phyloP scores from a whole-genome alignment of 1,140 invertebrate species.

The Centruroides sculpturatus region DNA sequence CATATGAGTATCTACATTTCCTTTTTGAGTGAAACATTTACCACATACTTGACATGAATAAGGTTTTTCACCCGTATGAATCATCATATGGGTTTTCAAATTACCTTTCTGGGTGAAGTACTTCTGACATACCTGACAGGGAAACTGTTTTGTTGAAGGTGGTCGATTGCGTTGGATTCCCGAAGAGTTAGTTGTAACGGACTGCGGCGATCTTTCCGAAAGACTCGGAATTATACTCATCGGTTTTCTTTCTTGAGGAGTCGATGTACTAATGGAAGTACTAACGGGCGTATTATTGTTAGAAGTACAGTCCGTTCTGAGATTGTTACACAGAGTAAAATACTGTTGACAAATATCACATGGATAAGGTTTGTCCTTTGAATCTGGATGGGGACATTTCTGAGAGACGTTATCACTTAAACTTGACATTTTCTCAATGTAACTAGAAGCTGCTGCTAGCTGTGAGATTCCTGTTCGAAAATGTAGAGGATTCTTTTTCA shows the following conservation, averaged over 20 bases:
- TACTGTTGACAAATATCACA: slow-evolving; percentile 19
- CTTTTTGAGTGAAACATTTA: slow-evolving; percentile 25
- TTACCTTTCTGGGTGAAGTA: slow-evolving; percentile 25
- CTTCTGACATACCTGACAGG: slow-evolving; percentile 22
- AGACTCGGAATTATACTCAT: slow-evolving; percentile 9
- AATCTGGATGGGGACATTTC: slow-evolving; percentile 17
- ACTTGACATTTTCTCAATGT: slow-evolving; percentile 21
- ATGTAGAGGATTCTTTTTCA: slow-evolving; percentile 19
- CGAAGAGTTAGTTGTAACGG: slow-evolving; percentile 1
- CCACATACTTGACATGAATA: slow-evolving; percentile 30
- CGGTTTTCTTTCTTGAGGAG: slow-evolving; percentile 12
- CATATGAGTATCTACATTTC: slow-evolving; percentile 26
- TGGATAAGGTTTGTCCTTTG: slow-evolving; percentile 17
- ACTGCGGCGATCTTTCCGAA: slow-evolving; percentile 7
- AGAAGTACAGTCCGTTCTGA: slow-evolving; percentile 15
- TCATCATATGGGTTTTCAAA: slow-evolving; percentile 40
- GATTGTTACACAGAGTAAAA: slow-evolving; percentile 4
- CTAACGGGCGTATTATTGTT: slow-evolving; percentile 10
- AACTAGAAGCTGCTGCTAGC: slow-evolving; percentile 19
- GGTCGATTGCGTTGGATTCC: slow-evolving; percentile 11
- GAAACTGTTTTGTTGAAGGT: slow-evolving; percentile 20
- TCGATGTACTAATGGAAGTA: slow-evolving; percentile 9
- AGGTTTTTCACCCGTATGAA: slow-evolving; percentile 38
- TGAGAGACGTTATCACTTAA: slow-evolving; percentile 8
- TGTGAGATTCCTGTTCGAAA: slow-evolving; percentile 20